These are phyloP conservation scores for Leiothrix lutea DNA, from an alignment of 2,113 vertebrate species.

Conservation along the genomic window DNA sequence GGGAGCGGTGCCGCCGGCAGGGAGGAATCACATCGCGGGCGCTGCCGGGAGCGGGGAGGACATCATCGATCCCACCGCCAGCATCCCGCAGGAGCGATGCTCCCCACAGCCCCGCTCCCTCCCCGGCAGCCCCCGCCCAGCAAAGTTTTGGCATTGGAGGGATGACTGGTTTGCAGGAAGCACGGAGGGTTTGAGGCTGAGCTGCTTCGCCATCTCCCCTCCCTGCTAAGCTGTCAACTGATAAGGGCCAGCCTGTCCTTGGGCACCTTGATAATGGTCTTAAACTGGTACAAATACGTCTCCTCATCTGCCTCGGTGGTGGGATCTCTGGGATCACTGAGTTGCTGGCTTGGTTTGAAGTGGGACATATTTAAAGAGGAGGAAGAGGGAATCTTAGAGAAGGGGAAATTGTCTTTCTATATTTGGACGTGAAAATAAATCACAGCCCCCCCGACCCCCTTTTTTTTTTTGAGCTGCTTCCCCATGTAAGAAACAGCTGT, in stretches of 20 bases:
- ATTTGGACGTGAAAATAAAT: conserved; percentile 18
- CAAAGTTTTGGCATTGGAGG: neutral
- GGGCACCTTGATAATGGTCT: neutral
- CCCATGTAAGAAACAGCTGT: neutral
- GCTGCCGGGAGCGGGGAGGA: neutral
- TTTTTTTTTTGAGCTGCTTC: neutral
- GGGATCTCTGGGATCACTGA: neutral
- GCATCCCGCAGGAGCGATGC: neutral
- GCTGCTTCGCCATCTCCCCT: neutral
- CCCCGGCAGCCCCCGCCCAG: neutral
- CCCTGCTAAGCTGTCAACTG: neutral
- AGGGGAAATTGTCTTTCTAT: neutral
- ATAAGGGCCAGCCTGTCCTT: neutral
- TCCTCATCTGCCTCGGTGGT: neutral
- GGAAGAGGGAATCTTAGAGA: neutral
- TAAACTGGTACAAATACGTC: neutral
- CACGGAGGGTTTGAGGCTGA: neutral
- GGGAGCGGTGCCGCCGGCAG: neutral
- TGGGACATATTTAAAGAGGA: neutral
- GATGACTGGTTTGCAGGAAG: neutral
- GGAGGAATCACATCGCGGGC: neutral
- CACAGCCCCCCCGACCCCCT: neutral
- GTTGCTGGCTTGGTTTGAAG: neutral
- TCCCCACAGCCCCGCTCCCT: neutral
- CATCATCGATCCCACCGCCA: neutral